Conservation (phyloP, 2,113 vertebrate species). For the Hippotragus niger region DNA sequence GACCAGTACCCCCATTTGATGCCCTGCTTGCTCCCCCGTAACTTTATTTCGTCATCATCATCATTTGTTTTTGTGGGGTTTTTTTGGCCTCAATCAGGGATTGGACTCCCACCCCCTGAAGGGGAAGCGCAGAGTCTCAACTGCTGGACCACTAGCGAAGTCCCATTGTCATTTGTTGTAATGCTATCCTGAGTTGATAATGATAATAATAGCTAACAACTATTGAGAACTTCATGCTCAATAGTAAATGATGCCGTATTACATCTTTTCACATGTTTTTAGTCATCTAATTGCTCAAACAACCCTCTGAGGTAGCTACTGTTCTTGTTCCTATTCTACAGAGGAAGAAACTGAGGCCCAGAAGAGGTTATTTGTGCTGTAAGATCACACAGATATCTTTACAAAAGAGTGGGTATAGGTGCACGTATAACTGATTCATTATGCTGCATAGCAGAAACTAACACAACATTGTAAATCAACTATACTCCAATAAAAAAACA, state of each 20-base stretch:
- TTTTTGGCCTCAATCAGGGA: background rate
- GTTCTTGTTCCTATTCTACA: background rate
- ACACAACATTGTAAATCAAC: background rate
- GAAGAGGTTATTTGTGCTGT: background rate
- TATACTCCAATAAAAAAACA: background rate
- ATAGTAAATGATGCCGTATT: background rate
- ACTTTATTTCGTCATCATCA: background rate
- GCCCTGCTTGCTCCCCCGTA: background rate
- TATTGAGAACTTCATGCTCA: background rate
- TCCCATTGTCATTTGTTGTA: rapidly evolving
- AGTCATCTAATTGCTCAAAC: background rate
- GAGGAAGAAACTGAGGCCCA: background rate
- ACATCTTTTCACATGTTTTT: background rate
- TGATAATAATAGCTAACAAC: background rate
- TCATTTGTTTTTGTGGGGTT: background rate
- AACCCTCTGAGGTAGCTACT: no score
- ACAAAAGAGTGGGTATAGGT: background rate
- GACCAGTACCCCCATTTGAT: rapidly evolving
- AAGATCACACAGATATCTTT: background rate
- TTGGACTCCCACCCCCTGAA: background rate
- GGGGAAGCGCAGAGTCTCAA: background rate
- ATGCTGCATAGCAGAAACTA: background rate
- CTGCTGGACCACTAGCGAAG: background rate
- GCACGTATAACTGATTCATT: background rate
- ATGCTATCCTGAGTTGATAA: background rate